These are phyloP conservation scores for Agrypnia vestita DNA, from an alignment of 1,140 invertebrate species.

Conservation along the genomic window DNA sequence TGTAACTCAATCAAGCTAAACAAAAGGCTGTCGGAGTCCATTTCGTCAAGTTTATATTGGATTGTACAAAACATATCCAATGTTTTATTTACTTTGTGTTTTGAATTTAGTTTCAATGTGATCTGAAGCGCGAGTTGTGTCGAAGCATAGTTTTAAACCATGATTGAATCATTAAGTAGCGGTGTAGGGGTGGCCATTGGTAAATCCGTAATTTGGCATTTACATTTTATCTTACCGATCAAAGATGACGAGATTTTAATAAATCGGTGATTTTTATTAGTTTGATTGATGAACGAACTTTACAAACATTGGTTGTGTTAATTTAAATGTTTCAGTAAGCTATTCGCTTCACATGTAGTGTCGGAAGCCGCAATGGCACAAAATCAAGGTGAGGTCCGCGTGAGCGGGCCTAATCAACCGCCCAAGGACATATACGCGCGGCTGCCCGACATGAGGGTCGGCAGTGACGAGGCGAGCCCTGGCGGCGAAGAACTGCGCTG, in stretches of 20 bases:
- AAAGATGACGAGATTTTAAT: conserved; percentile 27
- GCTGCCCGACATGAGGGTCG: conserved; percentile 80
- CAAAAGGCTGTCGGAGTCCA: conserved; percentile 55
- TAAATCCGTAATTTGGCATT: conserved; percentile 73
- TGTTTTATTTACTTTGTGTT: conserved; percentile 29
- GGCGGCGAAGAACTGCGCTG: conserved; percentile 92
- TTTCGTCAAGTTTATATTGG: conserved; percentile 47
- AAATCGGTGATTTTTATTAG: conserved; percentile 42
- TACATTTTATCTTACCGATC: conserved; percentile 62
- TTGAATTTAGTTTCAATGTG: neutral
- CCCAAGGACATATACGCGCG: conserved; percentile 78
- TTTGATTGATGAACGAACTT: conserved; percentile 13
- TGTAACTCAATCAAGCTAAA: conserved; percentile 56
- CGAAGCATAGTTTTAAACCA: conserved; percentile 25
- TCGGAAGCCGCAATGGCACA: conserved; percentile 68
- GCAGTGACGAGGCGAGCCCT: conserved; percentile 82
- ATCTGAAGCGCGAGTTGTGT: conserved; percentile 18
- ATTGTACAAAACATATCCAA: conserved; percentile 39
- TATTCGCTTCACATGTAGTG: conserved; percentile 58
- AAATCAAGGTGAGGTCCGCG: conserved; percentile 72
- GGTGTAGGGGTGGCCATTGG: conserved; percentile 74
- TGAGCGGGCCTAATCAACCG: conserved; percentile 68
- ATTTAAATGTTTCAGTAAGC: neutral
- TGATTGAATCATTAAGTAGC: conserved; percentile 64
- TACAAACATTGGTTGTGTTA: conserved; percentile 19